Conservation (phyloP, 2,888 invertebrate genomes). For the Creontiades dilutus region DNA sequence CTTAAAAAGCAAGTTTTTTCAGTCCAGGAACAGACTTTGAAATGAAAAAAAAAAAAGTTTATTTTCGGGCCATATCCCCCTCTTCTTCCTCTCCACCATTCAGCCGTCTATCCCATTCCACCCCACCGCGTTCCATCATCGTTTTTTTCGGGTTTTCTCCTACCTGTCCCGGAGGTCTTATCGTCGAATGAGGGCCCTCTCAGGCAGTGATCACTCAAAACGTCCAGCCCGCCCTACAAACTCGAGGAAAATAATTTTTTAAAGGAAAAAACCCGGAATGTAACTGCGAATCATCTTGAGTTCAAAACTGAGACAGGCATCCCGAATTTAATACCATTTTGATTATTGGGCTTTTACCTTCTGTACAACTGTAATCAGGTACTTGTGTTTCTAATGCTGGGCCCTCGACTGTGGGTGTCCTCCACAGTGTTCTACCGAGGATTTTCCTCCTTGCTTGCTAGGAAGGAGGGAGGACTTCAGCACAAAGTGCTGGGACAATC, state of each 20-base stretch:
- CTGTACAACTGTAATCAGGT: too few relatives aligned
- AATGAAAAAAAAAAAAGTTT: neutral
- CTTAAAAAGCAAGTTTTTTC: neutral
- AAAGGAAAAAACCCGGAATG: too few relatives aligned
- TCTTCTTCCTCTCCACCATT: neutral
- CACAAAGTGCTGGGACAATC: too few relatives aligned
- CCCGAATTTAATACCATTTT: too few relatives aligned
- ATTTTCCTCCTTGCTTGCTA: too few relatives aligned
- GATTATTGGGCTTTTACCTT: too few relatives aligned
- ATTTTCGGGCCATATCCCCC: neutral
- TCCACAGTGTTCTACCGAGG: too few relatives aligned
- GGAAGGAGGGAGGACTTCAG: too few relatives aligned
- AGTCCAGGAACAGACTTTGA: neutral
- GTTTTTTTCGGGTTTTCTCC: neutral
- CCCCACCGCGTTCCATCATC: conserved; percentile 15
- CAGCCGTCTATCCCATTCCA: neutral
- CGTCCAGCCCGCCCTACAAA: neutral
- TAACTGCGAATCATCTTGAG: too few relatives aligned
- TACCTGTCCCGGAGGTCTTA: neutral
- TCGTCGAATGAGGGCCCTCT: conserved; percentile 19
- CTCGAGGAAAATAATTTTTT: neutral
- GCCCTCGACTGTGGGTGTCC: too few relatives aligned
- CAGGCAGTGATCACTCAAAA: conserved; percentile 37
- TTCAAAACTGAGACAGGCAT: too few relatives aligned
- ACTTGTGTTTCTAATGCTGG: too few relatives aligned